Evolutionary conservation across 2,113 vertebrate genomes (phyloP).

Genomic region (Argyrosomus japonicus): DNA sequence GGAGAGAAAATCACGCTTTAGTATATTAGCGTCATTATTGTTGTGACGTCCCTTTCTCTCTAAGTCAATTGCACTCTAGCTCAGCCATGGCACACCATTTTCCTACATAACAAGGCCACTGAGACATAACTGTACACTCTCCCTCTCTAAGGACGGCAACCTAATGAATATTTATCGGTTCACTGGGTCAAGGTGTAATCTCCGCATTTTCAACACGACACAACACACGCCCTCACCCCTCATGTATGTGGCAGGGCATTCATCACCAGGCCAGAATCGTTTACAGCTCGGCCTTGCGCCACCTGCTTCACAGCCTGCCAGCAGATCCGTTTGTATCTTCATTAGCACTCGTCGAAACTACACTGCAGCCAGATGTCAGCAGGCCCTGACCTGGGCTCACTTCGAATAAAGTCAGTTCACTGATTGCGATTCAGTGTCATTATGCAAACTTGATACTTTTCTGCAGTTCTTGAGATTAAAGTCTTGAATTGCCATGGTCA

Average conservation of each 20-base stretch:
- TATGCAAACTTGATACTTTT: neutral
- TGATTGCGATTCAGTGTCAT: neutral
- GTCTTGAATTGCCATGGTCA: conserved; percentile 7
- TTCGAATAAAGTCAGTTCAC: conserved; percentile 9
- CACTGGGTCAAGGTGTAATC: conserved; percentile 71
- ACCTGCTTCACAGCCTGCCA: conserved; percentile 67
- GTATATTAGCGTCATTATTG: conserved; percentile 30
- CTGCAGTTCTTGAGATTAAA: conserved; percentile 17
- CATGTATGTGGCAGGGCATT: conserved; percentile 64
- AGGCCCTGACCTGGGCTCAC: conserved; percentile 20
- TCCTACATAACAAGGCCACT: conserved; percentile 29
- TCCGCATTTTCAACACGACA: conserved; percentile 50
- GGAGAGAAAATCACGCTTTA: conserved; percentile 8
- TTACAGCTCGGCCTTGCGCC: conserved; percentile 56
- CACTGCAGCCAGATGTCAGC: conserved; percentile 32
- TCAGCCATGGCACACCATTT: conserved; percentile 20
- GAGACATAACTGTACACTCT: conserved; percentile 10
- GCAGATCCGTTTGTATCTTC: conserved; percentile 55
- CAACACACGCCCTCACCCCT: conserved; percentile 33
- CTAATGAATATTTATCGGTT: conserved; percentile 76
- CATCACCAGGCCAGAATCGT: conserved; percentile 54
- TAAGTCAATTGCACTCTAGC: conserved; percentile 8
- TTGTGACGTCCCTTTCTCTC: neutral
- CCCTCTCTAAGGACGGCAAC: conserved; percentile 9
- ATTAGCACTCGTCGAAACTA: conserved; percentile 41